Evolutionary conservation across 2,797 vertebrate genomes (phyloP).

Genomic region (Helostoma temminkii): DNA sequence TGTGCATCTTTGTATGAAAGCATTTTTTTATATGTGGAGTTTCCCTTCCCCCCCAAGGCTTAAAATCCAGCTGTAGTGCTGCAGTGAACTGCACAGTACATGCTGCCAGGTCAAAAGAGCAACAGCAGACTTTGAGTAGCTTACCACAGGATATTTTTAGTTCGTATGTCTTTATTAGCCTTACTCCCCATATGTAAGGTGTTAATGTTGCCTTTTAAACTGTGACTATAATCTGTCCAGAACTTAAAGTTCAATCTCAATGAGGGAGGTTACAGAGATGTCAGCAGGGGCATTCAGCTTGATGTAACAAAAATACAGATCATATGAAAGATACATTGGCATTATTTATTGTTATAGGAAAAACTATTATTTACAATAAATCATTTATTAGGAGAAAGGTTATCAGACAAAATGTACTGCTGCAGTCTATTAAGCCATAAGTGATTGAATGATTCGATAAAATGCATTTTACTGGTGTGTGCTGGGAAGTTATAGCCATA

Average conservation of each 20-base stretch:
- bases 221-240: not conserved
- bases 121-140: conserved; percentile 47
- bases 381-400: not conserved
- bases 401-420: not conserved
- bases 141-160: conserved; percentile 60
- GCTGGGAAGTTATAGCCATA: not conserved
- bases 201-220: conserved; percentile 1
- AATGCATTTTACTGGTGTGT: not conserved
- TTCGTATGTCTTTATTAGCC: conserved; percentile 35
- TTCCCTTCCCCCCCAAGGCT: not conserved
- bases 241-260: not conserved
- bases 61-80: conserved; percentile 42
- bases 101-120: conserved; percentile 40
- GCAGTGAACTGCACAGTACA: conserved; percentile 13
- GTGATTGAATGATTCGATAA: not conserved
- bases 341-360: not conserved
- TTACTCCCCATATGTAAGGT: conserved; percentile 33
- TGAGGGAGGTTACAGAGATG: not conserved
- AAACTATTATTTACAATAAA: not conserved
- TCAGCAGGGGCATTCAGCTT: too few relatives aligned
- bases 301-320: not conserved
- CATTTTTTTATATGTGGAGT: too few relatives aligned
- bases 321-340: not conserved
- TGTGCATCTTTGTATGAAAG: not conserved
- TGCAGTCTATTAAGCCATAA: not conserved